These are phyloP conservation scores for Perccottus glenii DNA, from an alignment of 2,113 vertebrate species.

Conservation along the genomic window DNA sequence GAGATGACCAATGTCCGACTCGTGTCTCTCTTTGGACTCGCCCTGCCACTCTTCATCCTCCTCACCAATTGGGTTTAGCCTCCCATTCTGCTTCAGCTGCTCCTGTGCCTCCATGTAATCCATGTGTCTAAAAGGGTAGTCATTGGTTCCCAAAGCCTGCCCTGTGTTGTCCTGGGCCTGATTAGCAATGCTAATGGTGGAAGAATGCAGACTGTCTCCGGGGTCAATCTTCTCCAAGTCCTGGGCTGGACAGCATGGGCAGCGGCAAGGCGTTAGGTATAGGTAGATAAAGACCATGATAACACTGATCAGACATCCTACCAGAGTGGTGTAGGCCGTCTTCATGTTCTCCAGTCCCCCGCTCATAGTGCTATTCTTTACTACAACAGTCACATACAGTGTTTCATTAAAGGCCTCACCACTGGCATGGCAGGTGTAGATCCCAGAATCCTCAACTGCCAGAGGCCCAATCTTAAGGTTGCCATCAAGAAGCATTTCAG, in stretches of 20 bases:
- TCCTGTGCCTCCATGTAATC: conserved; percentile 78
- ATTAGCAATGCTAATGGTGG: conserved; percentile 87
- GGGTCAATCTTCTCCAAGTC: conserved; percentile 80
- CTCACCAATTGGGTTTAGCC: conserved; percentile 84
- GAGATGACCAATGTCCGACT: conserved; percentile 92
- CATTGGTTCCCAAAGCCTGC: conserved; percentile 50
- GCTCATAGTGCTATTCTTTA: conserved; percentile 86
- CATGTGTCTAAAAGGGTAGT: conserved; percentile 74
- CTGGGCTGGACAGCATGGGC: conserved; percentile 81
- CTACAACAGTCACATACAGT: conserved; percentile 87
- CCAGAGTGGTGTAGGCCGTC: conserved; percentile 95
- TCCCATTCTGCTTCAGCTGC: conserved; percentile 87
- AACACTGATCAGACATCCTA: conserved; percentile 90
- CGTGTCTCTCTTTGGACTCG: conserved; percentile 78
- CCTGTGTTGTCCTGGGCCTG: conserved; percentile 75
- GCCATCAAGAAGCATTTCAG: conserved; percentile 71
- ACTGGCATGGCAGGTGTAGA: conserved; percentile 89
- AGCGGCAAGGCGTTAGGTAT: conserved; percentile 92
- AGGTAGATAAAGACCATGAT: conserved; percentile 94
- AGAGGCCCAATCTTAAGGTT: conserved; percentile 82
- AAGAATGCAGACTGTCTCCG: conserved; percentile 90
- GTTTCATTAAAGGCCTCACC: conserved; percentile 91
- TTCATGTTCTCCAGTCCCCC: conserved; percentile 89
- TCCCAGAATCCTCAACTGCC: conserved; percentile 83
- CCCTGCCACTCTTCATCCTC: conserved; percentile 72